Evolutionary conservation across 2,888 invertebrate genomes (phyloP).

Genomic region (Drosophila percnosoma): DNA sequence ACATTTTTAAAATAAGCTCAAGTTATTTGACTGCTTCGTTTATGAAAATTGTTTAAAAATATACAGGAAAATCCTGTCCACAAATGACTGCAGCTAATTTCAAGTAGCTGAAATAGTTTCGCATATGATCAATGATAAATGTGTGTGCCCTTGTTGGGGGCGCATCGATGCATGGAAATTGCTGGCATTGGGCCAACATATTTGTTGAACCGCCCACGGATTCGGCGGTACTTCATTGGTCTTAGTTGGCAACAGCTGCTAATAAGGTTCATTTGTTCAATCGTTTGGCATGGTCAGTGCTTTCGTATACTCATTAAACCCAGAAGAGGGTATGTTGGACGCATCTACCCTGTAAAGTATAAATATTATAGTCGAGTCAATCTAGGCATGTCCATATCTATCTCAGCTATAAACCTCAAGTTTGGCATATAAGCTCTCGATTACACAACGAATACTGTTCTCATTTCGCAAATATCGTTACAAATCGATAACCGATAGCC

Average conservation of each 20-base stretch:
- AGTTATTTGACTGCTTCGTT: background rate
- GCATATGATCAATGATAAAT: constrained; percentile 25
- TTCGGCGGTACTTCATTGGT: constrained; percentile 19
- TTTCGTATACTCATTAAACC: constrained; percentile 2
- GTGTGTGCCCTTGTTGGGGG: constrained; percentile 40
- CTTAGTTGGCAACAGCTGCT: constrained; percentile 69
- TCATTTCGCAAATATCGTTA: background rate
- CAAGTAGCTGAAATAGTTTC: background rate
- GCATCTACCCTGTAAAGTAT: background rate
- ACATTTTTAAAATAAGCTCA: background rate
- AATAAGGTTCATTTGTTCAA: constrained; percentile 46
- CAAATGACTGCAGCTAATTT: background rate
- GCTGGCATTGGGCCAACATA: constrained; percentile 46
- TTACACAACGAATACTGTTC: background rate
- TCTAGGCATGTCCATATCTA: background rate
- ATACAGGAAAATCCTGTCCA: background rate
- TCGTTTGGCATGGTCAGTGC: constrained; percentile 69
- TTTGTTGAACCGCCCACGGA: constrained; percentile 37
- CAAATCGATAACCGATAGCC: background rate
- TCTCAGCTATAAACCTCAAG: background rate
- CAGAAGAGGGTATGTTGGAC: background rate
- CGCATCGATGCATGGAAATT: constrained; percentile 20
- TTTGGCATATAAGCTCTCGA: background rate
- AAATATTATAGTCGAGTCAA: background rate
- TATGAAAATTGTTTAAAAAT: background rate